Evolutionary conservation across 2,888 invertebrate genomes (phyloP), one percentile per base, ranked within the genome.

Genomic region (Tipula vernalis): DNA sequence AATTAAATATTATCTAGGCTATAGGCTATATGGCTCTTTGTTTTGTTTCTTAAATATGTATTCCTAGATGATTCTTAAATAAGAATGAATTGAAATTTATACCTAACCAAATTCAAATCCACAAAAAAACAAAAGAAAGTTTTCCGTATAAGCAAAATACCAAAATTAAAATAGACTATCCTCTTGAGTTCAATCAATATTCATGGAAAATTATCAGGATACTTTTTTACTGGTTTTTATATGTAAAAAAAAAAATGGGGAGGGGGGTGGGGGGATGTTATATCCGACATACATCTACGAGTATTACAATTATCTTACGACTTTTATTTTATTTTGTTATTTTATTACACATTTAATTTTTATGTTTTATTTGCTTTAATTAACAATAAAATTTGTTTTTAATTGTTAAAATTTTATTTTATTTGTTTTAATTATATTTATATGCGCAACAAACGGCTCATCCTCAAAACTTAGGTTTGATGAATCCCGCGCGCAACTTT

Each of bases 131-230:
- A 10, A 28, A 71, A 8, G 12, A 71, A 71, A 71, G 15, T 15
- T 44, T 28, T 71, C 10, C 28, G 71, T 71, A 71, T 28, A 71
- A 71, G 15, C 71, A 71, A 28, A 71, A 28, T 71, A 28, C 28
- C 71, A 28, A 71, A 71, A 71, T 71, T 71, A 71, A 71, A 71
- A 71, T 71, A 71, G 71, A 71, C 71, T 71, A 71, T 71, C 71
- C 71, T 71, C 71, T 71, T 71, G 71, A 71, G 71, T 71, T 71
- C 71, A 71, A 71, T 71, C 71, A 71, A 71, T 71, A 71, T 71
- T 71, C 71, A 71, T 71, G 12, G 28, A 71, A 28, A 71, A 28
- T 28, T 71, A 71, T 71, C 71, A 28, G 71, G 28, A 28, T 71
- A 10, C 3, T 18, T 71, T 10, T 71, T 71, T 71, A 3, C 10